phyloP scores from a whole-genome alignment of 37 sponge, comb jelly and placozoan species.

The Aplysina aerophoba region DNA sequence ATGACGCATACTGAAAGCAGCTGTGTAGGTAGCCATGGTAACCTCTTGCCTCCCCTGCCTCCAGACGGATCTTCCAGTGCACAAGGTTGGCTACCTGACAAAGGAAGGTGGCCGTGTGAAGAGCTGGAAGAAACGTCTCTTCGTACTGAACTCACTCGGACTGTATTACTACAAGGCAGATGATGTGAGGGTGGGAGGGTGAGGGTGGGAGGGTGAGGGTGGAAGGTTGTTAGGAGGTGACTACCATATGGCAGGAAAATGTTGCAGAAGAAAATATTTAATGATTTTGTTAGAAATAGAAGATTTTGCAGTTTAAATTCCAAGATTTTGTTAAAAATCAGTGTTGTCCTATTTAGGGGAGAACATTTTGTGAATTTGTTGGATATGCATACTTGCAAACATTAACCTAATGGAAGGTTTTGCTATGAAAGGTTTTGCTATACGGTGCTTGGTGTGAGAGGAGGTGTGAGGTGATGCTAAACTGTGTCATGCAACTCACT shows the following conservation, averaged over 20 bases:
- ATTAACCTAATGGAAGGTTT: no score
- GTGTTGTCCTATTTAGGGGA: no score
- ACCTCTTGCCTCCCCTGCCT: not conserved
- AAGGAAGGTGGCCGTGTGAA: slow-evolving; percentile 74
- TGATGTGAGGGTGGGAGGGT: slow-evolving; percentile 41
- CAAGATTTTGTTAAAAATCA: no score
- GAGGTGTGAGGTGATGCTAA: not conserved
- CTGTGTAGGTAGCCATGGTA: no score
- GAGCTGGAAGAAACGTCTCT: slow-evolving; percentile 78
- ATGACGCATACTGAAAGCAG: no score
- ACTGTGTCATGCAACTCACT: not conserved
- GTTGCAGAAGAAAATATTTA: no score
- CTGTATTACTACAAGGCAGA: slow-evolving; percentile 79
- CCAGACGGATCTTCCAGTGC: slow-evolving; percentile 37
- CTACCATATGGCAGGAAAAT: not conserved
- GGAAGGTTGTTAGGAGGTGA: slow-evolving; percentile 2
- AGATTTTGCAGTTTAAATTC: no score
- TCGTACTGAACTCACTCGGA: slow-evolving; percentile 59
- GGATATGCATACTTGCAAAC: no score
- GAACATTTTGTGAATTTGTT: no score
- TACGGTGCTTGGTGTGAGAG: no score
- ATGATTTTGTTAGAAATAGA: no score
- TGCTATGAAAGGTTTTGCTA: no score
- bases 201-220: slow-evolving; percentile 39
- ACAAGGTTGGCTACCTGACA: slow-evolving; percentile 76